These are phyloP conservation scores for Caenorhabditis uteleia DNA, from an alignment of 2,888 invertebrate species.

Conservation along the genomic window DNA sequence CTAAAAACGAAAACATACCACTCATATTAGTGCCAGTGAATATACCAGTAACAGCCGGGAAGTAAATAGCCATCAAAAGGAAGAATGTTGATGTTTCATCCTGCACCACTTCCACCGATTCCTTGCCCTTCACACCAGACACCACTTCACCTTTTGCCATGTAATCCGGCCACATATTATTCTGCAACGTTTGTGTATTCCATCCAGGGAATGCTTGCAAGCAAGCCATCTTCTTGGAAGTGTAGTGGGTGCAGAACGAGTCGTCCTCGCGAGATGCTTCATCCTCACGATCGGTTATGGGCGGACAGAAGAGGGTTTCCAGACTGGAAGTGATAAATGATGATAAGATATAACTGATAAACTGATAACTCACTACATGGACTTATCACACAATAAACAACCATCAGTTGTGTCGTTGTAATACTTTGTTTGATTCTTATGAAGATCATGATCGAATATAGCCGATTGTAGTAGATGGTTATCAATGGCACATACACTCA, in stretches of 20 bases:
- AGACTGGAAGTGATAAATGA: constrained; percentile 45
- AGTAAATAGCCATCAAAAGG: constrained; percentile 96
- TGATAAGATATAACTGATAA: background rate
- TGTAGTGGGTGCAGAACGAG: constrained; percentile 56
- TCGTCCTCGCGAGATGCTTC: constrained; percentile 26
- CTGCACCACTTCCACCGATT: constrained; percentile 73
- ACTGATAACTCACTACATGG: constrained; percentile 44
- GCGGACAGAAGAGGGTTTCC: constrained; percentile 58
- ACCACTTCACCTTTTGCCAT: constrained; percentile 60
- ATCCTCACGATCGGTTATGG: constrained; percentile 29
- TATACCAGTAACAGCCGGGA: constrained; percentile 98
- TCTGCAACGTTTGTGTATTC: constrained; percentile 85
- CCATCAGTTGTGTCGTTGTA: constrained; percentile 64
- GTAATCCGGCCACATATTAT: constrained; percentile 54
- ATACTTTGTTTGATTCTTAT: constrained; percentile 30
- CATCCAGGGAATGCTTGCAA: constrained; percentile 89
- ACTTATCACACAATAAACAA: constrained; percentile 77
- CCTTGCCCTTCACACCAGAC: constrained; percentile 56
- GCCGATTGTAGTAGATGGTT: constrained; percentile 78
- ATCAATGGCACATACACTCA: constrained; percentile 90
- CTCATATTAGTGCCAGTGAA: constrained; percentile 99
- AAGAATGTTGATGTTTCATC: constrained; percentile 92
- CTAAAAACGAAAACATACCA: constrained; percentile 70
- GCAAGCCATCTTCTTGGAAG: constrained; percentile 70
- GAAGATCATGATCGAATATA: constrained; percentile 34